Evolutionary conservation across 2,797 vertebrate genomes (phyloP).

Genomic region (Luscinia luscinia): DNA sequence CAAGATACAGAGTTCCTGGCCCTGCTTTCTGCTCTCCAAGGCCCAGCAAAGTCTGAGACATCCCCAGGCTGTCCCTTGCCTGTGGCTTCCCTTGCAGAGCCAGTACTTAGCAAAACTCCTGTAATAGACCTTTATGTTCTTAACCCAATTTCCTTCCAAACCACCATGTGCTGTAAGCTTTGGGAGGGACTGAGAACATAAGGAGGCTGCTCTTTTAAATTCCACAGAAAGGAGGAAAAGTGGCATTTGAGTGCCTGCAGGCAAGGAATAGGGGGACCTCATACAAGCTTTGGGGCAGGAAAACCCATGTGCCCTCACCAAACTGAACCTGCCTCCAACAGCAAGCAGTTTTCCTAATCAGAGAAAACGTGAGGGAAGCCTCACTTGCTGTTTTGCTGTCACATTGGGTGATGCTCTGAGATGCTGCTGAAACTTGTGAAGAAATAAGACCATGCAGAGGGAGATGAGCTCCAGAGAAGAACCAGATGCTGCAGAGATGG

Average conservation of each 20-base stretch:
- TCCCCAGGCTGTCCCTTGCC: not conserved
- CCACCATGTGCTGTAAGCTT: slow-evolving; percentile 49
- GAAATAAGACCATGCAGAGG: not conserved
- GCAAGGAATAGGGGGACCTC: not conserved
- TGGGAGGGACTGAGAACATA: slow-evolving; percentile 36
- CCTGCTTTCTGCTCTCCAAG: not conserved
- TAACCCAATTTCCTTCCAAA: slow-evolving; percentile 59
- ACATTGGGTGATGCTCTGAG: not conserved
- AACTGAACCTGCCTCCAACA: not conserved
- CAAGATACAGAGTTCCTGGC: not conserved
- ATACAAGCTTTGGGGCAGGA: not conserved
- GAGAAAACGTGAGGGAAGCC: not conserved
- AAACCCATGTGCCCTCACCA: not conserved
- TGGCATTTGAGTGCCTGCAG: slow-evolving; percentile 12
- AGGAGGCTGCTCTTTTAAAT: slow-evolving; percentile 52
- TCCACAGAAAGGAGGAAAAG: not conserved
- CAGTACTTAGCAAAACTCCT: slow-evolving; percentile 21
- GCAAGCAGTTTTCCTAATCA: not conserved
- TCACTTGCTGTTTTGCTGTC: not conserved
- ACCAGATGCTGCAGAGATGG: not conserved
- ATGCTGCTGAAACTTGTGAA: not conserved
- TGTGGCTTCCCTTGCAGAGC: not conserved
- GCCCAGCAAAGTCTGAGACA: not conserved
- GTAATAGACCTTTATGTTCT: slow-evolving; percentile 29
- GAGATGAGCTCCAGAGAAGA: not conserved